These are phyloP conservation scores for Pitta sordida DNA, from an alignment of 2,113 vertebrate genomes.

Conservation along the genomic window DNA sequence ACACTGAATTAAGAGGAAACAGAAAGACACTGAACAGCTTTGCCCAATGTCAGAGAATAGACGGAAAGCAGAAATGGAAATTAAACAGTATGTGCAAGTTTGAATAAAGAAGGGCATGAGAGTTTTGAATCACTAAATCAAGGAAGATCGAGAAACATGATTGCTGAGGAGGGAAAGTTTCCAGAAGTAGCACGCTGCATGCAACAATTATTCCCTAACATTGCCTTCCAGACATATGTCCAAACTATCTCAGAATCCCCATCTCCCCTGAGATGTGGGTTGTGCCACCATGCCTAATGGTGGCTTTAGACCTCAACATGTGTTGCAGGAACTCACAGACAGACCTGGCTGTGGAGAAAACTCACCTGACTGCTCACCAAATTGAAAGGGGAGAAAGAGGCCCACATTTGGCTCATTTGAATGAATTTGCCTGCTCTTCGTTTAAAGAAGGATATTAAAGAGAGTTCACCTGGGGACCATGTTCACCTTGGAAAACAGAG, in stretches of 20 bases:
- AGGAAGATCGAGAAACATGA: neutral
- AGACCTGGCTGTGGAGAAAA: neutral
- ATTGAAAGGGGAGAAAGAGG: fast-evolving
- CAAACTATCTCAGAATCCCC: neutral
- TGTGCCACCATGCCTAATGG: neutral
- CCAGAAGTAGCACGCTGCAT: neutral
- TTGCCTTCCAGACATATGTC: neutral
- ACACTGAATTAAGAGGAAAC: neutral
- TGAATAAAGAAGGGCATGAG: neutral
- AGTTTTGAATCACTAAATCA: neutral
- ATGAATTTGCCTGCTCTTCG: neutral
- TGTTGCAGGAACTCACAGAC: neutral
- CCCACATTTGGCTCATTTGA: neutral
- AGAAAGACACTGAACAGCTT: neutral
- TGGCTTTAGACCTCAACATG: fast-evolving
- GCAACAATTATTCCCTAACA: neutral
- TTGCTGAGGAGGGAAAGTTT: neutral
- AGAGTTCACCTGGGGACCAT: neutral
- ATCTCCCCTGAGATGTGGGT: neutral
- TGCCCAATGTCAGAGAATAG: neutral
- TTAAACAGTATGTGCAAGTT: neutral
- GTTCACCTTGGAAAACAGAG: fast-evolving
- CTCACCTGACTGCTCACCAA: neutral
- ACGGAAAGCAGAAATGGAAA: constrained; percentile 3
- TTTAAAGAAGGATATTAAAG: neutral